Evolutionary conservation across 2,113 vertebrate genomes (phyloP), one percentile per base, ranked within the genome.

Genomic region (Sinocyclocheilus maitianheensis): DNA sequence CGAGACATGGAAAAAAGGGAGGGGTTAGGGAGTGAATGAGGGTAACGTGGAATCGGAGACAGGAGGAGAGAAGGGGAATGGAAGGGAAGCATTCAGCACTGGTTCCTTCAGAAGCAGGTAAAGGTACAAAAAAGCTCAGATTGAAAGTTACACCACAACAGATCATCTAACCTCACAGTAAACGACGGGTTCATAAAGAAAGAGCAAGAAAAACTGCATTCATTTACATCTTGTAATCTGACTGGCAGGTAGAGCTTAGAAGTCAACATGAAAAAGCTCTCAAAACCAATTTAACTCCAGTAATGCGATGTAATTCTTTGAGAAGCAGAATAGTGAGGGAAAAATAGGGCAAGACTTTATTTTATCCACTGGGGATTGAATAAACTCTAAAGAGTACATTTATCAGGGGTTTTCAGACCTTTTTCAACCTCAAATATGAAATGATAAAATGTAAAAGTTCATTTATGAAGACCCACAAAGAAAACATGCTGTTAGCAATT

Each of bases 1-100:
- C 89, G 91, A 92, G 92, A 91, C 92, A 92, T 88, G 30, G 89
- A 89, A 89, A 86, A 86, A 62, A 77, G 67, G 24, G 65, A 62
- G 37, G 74, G 77, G 81, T 48, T 53, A 88, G 81, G 76, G 84
- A 80, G 85, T 3, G 58, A 24, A 83, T 16, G 80, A 63, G 43
- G 80, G 62, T 53, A 71, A 87, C 37, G 65, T 37, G 34, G 43
- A 67, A 75, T 37, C 40, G 37, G 63, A 72, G 53, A 62, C 13
- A 14, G 53, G 37, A 79, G 80, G 81, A 62, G 82, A 34, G 65
- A 40, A 58, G 75, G 51, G 65, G 60, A 77, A 81, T 51, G 51
- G 46, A 53, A 83, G 72, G 71, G 71, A 53, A 20, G 72, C 24
- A 67, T 18, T 10, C 1, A 53, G 14, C n/a, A 10, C 60, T 6